These are phyloP conservation scores for Latrodectus elegans DNA, from an alignment of 2,888 invertebrate genomes.

Conservation along the genomic window DNA sequence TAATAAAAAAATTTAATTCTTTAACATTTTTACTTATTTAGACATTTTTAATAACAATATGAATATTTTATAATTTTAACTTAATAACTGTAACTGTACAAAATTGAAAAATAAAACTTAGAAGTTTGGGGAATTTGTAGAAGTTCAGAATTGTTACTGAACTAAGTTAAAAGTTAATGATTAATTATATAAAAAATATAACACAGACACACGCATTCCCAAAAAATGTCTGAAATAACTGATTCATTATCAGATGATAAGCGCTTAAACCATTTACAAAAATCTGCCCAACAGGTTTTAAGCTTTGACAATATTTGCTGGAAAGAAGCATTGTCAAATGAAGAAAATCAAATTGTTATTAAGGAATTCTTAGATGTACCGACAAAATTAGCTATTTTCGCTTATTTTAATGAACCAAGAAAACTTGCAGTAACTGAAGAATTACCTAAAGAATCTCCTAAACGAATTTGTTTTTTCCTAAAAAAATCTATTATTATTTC, in stretches of 20 bases:
- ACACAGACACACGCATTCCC: too few species aligned
- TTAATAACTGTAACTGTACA: too few species aligned
- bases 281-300: constrained; percentile 19
- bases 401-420: constrained; percentile 28
- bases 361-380: constrained; percentile 55
- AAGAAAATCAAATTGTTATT: constrained; percentile 48
- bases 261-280: constrained; percentile 26
- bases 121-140: too few species aligned
- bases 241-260: constrained; percentile 13
- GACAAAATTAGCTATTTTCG: constrained; percentile 16
- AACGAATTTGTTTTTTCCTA: constrained; percentile 29
- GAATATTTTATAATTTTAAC: too few species aligned
- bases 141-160: too few species aligned
- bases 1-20: too few species aligned
- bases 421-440: constrained; percentile 29
- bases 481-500: constrained; percentile 22
- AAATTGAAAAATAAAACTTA: too few species aligned
- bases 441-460: background rate
- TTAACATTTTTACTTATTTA: too few species aligned
- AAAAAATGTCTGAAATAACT: too few species aligned
- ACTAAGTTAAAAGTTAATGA: too few species aligned
- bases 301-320: constrained; percentile 23
- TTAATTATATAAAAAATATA: too few species aligned
- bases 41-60: too few species aligned
- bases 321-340: constrained; percentile 51